A percentile compares a stretch with the other conserved stretches of the same genome.
phyloP scores from a whole-genome alignment of 2,113 vertebrate species.

The Microcebus tavaratra region DNA sequence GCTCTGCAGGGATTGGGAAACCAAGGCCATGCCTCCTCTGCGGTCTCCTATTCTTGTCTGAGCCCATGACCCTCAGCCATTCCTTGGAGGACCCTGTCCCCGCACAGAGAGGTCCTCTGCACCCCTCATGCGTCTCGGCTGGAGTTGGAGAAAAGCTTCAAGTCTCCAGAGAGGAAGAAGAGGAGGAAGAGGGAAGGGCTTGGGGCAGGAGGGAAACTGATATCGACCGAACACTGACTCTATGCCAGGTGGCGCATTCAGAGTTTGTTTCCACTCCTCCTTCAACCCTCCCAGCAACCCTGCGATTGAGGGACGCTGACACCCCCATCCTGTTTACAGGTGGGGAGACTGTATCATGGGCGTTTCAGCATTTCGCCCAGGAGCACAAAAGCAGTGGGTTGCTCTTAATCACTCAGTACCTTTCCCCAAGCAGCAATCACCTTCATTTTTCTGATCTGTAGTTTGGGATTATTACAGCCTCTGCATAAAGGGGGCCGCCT shows the following conservation, averaged over 20 bases:
- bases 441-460: not conserved
- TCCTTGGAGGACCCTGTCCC: not conserved
- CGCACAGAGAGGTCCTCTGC: not conserved
- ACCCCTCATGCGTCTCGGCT: not conserved
- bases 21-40: not conserved
- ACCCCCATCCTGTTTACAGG: not conserved
- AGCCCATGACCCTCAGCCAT: not conserved
- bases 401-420: no score
- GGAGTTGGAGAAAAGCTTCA: not conserved
- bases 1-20: not conserved
- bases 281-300: not conserved
- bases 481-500: not conserved
- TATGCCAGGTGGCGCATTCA: not conserved
- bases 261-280: not conserved
- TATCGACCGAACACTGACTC: no score
- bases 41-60: not conserved
- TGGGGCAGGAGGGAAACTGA: no score
- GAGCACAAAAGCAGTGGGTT: not conserved
- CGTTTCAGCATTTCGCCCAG: not conserved
- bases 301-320: not conserved
- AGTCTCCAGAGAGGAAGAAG: not conserved
- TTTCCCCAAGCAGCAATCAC: not conserved
- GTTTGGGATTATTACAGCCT: not conserved
- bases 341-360: not conserved
- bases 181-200: accelerated